Evolutionary conservation across 2,797 vertebrate species (phyloP).

Genomic region (Pelochelys cantorii): DNA sequence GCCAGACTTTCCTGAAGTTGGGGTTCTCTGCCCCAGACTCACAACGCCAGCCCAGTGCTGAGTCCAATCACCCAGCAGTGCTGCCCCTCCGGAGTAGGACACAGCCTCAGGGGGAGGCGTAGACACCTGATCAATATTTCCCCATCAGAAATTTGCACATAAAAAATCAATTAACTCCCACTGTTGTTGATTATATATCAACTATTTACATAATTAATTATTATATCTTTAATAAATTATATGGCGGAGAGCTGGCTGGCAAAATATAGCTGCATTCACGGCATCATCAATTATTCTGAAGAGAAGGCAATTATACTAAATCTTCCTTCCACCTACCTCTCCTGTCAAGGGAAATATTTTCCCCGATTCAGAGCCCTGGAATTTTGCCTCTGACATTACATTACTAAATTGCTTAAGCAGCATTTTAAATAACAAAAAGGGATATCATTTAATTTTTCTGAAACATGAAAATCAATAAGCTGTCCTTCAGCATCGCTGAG

Average conservation of each 20-base stretch:
- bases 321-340: slow-evolving; percentile 47
- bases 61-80: not conserved
- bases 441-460: slow-evolving; percentile 82
- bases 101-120: not conserved
- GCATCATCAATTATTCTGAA: slow-evolving; percentile 72
- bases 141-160: slow-evolving; percentile 12
- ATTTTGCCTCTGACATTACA: slow-evolving; percentile 65
- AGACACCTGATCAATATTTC: slow-evolving; percentile 3
- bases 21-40: not conserved
- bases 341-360: slow-evolving; percentile 69
- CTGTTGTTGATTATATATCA: slow-evolving; percentile 74
- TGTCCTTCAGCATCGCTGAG: slow-evolving; percentile 79
- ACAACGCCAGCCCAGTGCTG: not conserved
- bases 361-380: slow-evolving; percentile 58
- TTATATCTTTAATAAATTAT: slow-evolving; percentile 77
- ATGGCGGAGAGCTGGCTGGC: slow-evolving; percentile 35
- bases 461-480: slow-evolving; percentile 83
- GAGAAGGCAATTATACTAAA: slow-evolving; percentile 71
- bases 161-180: slow-evolving; percentile 72
- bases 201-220: slow-evolving; percentile 82
- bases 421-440: slow-evolving; percentile 81
- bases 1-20: not conserved
- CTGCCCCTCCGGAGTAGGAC: rapidly evolving
- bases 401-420: slow-evolving; percentile 80
- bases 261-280: slow-evolving; percentile 63